Evolutionary conservation across 2,888 invertebrate genomes (phyloP).

Genomic region (Amphipoea oculea): DNA sequence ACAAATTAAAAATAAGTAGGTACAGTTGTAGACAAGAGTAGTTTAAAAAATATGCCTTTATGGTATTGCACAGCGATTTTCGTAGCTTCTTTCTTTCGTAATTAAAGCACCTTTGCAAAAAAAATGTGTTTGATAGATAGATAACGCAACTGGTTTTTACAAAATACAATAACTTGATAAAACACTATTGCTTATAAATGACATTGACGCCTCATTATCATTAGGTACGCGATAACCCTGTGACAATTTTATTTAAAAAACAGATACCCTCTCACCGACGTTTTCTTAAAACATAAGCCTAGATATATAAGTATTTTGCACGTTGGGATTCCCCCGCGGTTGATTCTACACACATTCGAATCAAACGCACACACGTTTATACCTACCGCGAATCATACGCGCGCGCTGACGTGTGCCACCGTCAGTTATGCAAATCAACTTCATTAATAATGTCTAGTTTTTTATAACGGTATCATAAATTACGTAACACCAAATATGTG

Average conservation of each 20-base stretch:
- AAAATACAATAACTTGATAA: not conserved
- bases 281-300: slow-evolving; percentile 62
- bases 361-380: slow-evolving; percentile 45
- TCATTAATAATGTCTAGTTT: slow-evolving; percentile 72
- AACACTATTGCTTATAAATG: not conserved
- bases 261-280: slow-evolving; percentile 56
- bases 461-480: slow-evolving; percentile 59
- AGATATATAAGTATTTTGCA: slow-evolving; percentile 69
- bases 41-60: not conserved
- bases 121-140: not conserved
- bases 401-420: slow-evolving; percentile 64
- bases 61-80: not conserved
- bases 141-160: slow-evolving; percentile 17
- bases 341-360: slow-evolving; percentile 51
- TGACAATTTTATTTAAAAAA: slow-evolving; percentile 18
- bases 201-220: slow-evolving; percentile 22
- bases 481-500: slow-evolving; percentile 49
- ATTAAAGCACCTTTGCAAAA: not conserved
- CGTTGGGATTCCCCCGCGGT: slow-evolving; percentile 83
- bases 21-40: not conserved
- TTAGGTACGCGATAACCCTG: slow-evolving; percentile 11
- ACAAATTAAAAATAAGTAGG: not conserved
- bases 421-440: slow-evolving; percentile 69
- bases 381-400: slow-evolving; percentile 6
- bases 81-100: not conserved